phyloP scores from a whole-genome alignment of 1,140 invertebrate genomes.

The Episyrphus balteatus region DNA sequence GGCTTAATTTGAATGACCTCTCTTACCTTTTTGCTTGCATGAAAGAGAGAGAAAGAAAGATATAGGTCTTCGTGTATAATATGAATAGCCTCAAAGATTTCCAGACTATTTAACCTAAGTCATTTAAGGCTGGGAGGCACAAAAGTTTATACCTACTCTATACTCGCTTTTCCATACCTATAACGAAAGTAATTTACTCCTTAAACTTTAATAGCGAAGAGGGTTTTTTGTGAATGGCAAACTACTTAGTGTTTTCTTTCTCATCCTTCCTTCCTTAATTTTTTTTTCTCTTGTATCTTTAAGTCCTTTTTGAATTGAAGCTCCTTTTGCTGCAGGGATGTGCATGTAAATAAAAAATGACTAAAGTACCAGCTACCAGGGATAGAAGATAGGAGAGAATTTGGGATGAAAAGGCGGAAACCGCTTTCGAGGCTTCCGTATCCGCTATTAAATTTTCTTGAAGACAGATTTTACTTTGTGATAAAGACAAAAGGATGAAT shows the following conservation, averaged over 20 bases:
- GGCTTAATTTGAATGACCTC: background rate
- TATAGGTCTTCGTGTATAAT: too few species aligned
- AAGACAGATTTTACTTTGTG: background rate
- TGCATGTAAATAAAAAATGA: too few species aligned
- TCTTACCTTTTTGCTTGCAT: too few species aligned
- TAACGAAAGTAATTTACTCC: background rate
- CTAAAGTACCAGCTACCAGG: background rate
- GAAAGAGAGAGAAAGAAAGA: too few species aligned
- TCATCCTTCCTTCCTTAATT: background rate
- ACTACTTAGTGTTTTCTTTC: too few species aligned
- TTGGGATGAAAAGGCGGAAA: background rate
- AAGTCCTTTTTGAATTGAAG: too few species aligned
- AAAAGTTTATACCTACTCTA: background rate
- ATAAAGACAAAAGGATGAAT: background rate
- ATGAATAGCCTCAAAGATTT: background rate
- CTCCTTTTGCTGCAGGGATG: too few species aligned
- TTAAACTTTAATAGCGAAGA: too few species aligned
- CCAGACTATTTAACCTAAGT: slow-evolving; percentile 1
- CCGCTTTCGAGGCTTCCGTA: background rate
- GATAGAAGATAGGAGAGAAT: background rate
- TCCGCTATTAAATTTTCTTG: background rate
- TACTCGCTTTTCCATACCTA: background rate
- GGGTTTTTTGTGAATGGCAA: too few species aligned
- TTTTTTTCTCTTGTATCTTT: too few species aligned
- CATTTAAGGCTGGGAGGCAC: background rate